phyloP scores from a whole-genome alignment of 2,113 vertebrate genomes.

The Noctilio leporinus region DNA sequence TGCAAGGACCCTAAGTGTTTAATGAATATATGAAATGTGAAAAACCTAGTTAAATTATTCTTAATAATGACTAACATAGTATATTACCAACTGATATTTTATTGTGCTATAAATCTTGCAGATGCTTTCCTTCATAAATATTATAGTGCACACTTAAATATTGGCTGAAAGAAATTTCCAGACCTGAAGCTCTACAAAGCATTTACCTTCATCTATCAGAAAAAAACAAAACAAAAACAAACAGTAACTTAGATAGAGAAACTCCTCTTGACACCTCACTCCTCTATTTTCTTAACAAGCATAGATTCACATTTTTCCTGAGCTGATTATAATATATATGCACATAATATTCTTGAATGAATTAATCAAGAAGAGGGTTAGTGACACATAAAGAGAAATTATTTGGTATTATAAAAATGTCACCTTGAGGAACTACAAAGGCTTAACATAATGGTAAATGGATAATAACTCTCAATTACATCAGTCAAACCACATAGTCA shows the following conservation, averaged over 20 bases:
- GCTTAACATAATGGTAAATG: not conserved
- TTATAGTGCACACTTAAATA: conserved; percentile 24
- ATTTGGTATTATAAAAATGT: not conserved
- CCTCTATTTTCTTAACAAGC: not conserved
- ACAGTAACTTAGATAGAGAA: not conserved
- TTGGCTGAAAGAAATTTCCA: conserved; percentile 6
- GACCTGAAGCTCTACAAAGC: not conserved
- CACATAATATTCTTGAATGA: not conserved
- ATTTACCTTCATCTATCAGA: not conserved
- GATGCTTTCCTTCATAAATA: conserved; percentile 45
- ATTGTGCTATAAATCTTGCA: conserved; percentile 58
- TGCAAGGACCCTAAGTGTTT: conserved; percentile 14
- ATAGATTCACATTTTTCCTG: not conserved
- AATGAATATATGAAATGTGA: conserved; percentile 50
- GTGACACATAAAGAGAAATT: not conserved
- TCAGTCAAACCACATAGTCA: not conserved
- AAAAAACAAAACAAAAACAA: not conserved
- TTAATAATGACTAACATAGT: conserved; percentile 65
- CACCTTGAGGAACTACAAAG: not conserved
- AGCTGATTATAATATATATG: not conserved
- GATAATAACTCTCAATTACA: not conserved
- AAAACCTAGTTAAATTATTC: conserved; percentile 56
- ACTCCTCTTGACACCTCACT: not conserved
- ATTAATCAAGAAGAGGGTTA: not conserved
- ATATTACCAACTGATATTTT: conserved; percentile 58